Evolutionary conservation across 2,113 vertebrate species (phyloP), one percentile per base, ranked within the genome.

Genomic region (Nycticryphes semicollaris): DNA sequence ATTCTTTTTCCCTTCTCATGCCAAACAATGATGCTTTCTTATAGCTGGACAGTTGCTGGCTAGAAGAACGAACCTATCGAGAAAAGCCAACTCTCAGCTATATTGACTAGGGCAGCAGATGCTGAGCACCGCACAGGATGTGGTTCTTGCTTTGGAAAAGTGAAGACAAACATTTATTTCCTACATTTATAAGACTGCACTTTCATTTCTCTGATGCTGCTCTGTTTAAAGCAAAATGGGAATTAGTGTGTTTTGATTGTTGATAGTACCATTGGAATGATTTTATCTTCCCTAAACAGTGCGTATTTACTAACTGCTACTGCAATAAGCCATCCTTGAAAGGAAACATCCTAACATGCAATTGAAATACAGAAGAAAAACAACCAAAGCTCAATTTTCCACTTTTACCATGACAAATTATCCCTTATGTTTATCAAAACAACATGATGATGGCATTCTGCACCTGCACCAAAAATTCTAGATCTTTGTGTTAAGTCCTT

Each of bases 11-110:
- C 63, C 75, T 93, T 72, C 72, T 92, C 83, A 74, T 0, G 4
- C 78, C 82, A 90, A 93, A 96, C 79, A 96, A 94, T 53, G 68
- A 83, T 94, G 85, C 90, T 94, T 95, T 97, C 92, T 94, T 95
- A 66, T 90, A 94, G 75, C 66, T 72, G 81, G 76, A 94, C 73
- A 93, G 87, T 94, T 82, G 77, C 81, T 94, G 93, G 92, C 87
- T 96, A 48, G 80, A 73, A 90, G 37, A 88, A 97, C 66, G 95
- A 95, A 88, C 47, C 78, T 88, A 84, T 90, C 14, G 0, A 95
- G 82, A 94, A 88, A 93, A 95, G 64, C 68, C 85, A 96, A 14
- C 30, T 74, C 54, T 80, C 47, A 66, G 90, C 64, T 90, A 62
- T 80, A 96, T 83, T 96, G 94, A 90, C 94, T 84, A 88, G 54